phyloP scores from a whole-genome alignment of 2,113 vertebrate genomes.

The Capricornis sumatraensis region DNA sequence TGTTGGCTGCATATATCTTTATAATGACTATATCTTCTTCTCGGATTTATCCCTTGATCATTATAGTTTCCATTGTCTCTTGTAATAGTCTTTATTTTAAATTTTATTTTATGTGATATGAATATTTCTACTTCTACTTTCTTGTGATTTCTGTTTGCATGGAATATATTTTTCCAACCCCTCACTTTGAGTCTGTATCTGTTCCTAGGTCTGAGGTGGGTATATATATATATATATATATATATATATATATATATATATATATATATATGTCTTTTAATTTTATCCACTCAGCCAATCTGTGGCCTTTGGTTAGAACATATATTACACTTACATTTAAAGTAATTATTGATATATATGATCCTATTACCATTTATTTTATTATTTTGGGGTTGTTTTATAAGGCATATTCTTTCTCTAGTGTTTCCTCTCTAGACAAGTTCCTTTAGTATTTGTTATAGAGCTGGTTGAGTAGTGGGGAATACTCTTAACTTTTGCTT shows the following conservation, averaged over 20 bases:
- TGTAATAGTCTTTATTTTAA: not conserved
- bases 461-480: not conserved
- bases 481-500: not conserved
- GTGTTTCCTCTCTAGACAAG: not conserved
- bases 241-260: not conserved
- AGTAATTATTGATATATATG: not conserved
- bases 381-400: not conserved
- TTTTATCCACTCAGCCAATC: not conserved
- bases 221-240: not conserved
- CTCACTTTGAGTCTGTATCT: not conserved
- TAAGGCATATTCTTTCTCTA: not conserved
- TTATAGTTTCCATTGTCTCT: not conserved
- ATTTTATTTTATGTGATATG: not conserved
- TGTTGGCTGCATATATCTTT: not conserved
- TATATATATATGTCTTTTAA: no score
- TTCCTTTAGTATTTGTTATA: not conserved
- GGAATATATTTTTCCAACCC: not conserved
- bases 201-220: not conserved
- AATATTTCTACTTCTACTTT: not conserved
- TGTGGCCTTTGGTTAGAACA: not conserved
- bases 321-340: not conserved
- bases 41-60: accelerated
- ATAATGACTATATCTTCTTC: not conserved
- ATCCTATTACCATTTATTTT: not conserved
- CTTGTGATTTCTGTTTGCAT: not conserved